Percentiles rank a stretch among this genome's conserved stretches.
These are phyloP conservation scores for Uloborus diversus DNA, from an alignment of 1,140 invertebrate genomes.

Conservation along the genomic window DNA sequence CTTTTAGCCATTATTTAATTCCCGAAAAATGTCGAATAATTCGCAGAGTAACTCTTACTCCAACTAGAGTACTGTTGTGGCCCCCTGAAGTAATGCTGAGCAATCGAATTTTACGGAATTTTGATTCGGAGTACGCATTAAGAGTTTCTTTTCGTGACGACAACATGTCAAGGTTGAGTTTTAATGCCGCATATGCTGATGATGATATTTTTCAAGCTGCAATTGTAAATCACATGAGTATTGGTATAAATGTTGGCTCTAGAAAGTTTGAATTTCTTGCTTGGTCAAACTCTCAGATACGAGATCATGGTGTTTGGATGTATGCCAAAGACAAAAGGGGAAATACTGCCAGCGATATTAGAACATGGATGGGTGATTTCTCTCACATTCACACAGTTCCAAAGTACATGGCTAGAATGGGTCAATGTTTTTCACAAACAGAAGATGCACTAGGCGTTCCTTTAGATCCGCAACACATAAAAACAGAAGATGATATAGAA, in stretches of 20 bases:
- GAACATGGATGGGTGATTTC: conserved; percentile 62
- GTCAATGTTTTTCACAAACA: conserved; percentile 62
- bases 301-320: conserved; percentile 62
- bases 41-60: conserved; percentile 59
- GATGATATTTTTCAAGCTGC: conserved; percentile 13
- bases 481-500: conserved; percentile 28
- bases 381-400: conserved; percentile 59
- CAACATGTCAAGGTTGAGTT: conserved; percentile 58
- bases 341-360: conserved; percentile 50
- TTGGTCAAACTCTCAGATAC: conserved; percentile 62
- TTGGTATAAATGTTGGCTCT: conserved; percentile 56
- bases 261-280: conserved; percentile 60
- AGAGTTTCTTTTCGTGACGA: conserved; percentile 60
- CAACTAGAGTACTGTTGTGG: conserved; percentile 59
- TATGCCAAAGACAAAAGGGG: conserved; percentile 59
- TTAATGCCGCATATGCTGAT: conserved; percentile 25
- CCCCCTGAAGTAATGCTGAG: conserved; percentile 61
- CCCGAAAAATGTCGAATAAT: conserved; percentile 39
- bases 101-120: conserved; percentile 61
- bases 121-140: conserved; percentile 60
- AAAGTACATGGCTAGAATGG: conserved; percentile 62
- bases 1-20: conserved; percentile 58
- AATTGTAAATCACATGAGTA: conserved; percentile 14
- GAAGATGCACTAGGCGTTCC: conserved; percentile 46
- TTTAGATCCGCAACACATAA: background rate